phyloP scores from a whole-genome alignment of 2,113 vertebrate genomes.

The Catagonus wagneri region DNA sequence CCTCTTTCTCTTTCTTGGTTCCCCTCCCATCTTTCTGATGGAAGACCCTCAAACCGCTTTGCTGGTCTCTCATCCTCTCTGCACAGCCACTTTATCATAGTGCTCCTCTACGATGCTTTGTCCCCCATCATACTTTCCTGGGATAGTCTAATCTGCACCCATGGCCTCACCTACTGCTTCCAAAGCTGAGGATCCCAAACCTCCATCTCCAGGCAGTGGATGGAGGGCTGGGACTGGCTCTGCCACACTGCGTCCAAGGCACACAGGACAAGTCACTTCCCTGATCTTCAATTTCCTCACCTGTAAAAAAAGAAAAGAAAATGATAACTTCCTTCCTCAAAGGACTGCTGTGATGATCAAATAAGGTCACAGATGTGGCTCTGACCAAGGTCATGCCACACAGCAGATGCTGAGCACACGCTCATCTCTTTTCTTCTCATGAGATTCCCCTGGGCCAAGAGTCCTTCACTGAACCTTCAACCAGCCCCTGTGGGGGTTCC shows the following conservation, averaged over 20 bases:
- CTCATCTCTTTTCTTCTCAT: not conserved
- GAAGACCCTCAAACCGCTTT: not conserved
- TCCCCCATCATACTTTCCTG: not conserved
- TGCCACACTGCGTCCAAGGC: not conserved
- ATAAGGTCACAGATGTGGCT: not conserved
- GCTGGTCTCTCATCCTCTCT: not conserved
- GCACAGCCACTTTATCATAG: rapidly evolving
- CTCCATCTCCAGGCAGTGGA: not conserved
- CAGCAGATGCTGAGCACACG: not conserved
- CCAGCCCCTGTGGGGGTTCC: not conserved
- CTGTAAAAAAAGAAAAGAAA: not conserved
- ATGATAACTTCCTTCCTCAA: not conserved
- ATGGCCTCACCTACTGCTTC: not conserved
- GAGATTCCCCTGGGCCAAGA: not conserved
- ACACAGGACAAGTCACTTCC: not conserved
- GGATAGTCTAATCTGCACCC: not conserved
- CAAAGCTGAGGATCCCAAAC: not conserved
- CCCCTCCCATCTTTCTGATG: not conserved
- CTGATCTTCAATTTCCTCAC: not conserved
- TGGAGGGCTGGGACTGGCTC: not conserved
- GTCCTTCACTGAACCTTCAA: not conserved
- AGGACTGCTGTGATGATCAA: not conserved
- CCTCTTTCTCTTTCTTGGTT: not conserved
- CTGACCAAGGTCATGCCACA: not conserved
- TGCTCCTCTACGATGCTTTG: not conserved